Conservation (phyloP, 37 sponge, comb jelly and placozoan genomes). For the Oopsacas minuta region DNA sequence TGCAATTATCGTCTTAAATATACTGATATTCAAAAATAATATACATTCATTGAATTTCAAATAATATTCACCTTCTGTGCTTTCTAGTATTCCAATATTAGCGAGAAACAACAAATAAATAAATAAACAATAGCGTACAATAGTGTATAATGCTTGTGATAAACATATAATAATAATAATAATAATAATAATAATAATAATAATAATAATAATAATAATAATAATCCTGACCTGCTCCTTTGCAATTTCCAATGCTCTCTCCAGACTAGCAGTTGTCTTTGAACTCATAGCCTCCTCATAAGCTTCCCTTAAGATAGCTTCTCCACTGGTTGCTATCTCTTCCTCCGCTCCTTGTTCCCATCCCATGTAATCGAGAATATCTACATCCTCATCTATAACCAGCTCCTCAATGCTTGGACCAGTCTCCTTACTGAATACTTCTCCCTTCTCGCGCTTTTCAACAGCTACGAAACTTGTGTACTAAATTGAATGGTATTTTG, state of each 20-base stretch:
- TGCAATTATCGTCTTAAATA: no score
- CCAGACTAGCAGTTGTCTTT: not conserved
- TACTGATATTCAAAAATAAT: no score
- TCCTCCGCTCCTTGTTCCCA: slow-evolving; percentile 31
- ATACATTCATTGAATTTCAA: no score
- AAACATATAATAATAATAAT: no score
- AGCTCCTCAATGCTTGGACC: slow-evolving; percentile 73
- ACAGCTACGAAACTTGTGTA: slow-evolving; percentile 99
- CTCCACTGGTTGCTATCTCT: not conserved
- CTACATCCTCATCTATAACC: slow-evolving; percentile 53
- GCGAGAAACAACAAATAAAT: no score
- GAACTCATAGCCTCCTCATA: not conserved
- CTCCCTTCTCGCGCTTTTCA: slow-evolving; percentile 77
- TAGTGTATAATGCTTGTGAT: no score
- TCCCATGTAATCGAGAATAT: slow-evolving; percentile 72
- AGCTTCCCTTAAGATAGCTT: not conserved
- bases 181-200: no score
- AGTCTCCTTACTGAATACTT: slow-evolving; percentile 47
- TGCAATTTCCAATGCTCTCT: slow-evolving; percentile 5
- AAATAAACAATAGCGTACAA: no score
- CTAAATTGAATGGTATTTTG: not conserved
- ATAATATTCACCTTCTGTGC: no score
- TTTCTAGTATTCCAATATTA: no score
- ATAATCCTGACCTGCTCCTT: slow-evolving; percentile 9
- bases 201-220: not conserved